These are phyloP conservation scores for Onychorhynchus coronatus DNA, from an alignment of 2,113 vertebrate genomes.

Conservation along the genomic window DNA sequence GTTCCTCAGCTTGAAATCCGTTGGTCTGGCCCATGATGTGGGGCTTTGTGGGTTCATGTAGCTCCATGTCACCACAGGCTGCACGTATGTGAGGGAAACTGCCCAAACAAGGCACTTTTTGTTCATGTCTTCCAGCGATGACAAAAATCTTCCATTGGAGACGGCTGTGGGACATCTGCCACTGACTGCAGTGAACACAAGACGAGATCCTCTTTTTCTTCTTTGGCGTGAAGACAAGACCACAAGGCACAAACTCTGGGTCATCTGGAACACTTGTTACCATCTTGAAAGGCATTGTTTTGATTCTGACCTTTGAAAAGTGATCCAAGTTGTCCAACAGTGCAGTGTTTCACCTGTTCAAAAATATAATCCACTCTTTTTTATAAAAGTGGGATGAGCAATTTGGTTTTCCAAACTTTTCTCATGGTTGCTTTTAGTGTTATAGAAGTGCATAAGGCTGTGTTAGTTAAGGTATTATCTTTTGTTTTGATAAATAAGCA, in stretches of 20 bases:
- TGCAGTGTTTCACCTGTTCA: background rate
- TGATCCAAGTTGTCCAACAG: background rate
- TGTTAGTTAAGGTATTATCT: background rate
- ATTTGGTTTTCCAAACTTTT: background rate
- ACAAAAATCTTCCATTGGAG: background rate
- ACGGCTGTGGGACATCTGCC: background rate
- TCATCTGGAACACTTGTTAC: background rate
- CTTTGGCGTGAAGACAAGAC: background rate
- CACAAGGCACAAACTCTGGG: background rate
- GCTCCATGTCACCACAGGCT: background rate
- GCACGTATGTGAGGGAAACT: background rate
- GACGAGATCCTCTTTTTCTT: background rate
- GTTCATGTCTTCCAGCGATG: background rate
- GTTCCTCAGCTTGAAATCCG: background rate
- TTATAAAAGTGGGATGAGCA: background rate
- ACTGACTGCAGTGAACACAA: background rate
- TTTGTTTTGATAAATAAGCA: background rate
- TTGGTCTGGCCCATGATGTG: background rate
- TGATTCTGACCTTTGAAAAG: background rate
- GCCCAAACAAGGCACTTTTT: background rate
- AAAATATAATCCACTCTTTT: background rate
- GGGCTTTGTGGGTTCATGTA: background rate
- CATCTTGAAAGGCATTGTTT: rapidly evolving
- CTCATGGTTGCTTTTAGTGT: background rate
- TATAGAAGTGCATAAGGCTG: background rate